Base-by-base conservation (phyloP, 2,888 invertebrate species). In the Siphonodentalium dalli region DNA sequence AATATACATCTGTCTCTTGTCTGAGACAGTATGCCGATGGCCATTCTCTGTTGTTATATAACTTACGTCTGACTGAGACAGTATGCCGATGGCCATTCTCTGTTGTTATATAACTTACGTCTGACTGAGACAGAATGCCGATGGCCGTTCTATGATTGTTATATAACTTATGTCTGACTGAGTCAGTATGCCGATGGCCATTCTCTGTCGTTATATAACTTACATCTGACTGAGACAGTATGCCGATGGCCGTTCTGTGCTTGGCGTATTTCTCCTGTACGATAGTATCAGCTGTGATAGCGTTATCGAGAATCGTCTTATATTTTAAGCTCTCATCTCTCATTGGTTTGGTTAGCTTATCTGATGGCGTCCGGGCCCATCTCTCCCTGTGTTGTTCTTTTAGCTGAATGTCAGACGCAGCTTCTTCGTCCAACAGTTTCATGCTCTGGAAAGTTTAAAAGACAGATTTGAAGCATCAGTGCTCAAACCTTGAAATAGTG, bases 351-450 rank as follows among this genome's bases (percentile, higher is more conserved):
- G 96, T 98, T 51, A 99, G 87, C 78, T 89, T 88, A 23, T 87
- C 88, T 0, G 96, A 96, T 1, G 91, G 86, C 23, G 92, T 93
- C 73, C 99, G 87, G 1, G 88, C 87, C 99, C 99, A 99, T 61
- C 89, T 88, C 61, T 92, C 91, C 72, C 92, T 92, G 81, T 98
- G 96, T 85, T 98, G 97, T 37, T 85, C 84, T 54, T 92, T 87
- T 65, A 99, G 85, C 74, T 91, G 88, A 70, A 88, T 88, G 82
- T 99, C 99, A 1, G 94, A 91, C 67, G 90, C 88, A 66, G 89
- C 89, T 83, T 99, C 99, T 81, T 97, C 97, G 71, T 89, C 89
- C 68, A 99, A 83, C 86, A 93, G 66, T 29, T 77, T 78, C 6
- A 78, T 75, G 26, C 80, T 75, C 82, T 83, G 68, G n/a, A 62